Evolutionary conservation across 2,797 vertebrate species (phyloP).

Genomic region (Fistularia commersonii): DNA sequence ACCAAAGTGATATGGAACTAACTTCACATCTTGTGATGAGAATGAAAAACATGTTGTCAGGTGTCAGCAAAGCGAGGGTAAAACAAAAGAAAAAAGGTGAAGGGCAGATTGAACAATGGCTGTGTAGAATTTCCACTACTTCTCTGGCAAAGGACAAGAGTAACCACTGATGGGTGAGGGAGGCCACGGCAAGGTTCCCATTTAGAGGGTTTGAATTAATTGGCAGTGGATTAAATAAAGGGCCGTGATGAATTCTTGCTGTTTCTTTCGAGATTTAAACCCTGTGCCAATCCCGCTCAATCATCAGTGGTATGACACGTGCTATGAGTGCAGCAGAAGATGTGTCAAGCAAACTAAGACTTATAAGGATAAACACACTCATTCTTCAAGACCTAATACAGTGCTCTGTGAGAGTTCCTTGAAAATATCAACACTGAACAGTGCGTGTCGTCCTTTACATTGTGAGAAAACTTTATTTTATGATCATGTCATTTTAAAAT

Average conservation of each 20-base stretch:
- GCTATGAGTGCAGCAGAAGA: constrained; percentile 63
- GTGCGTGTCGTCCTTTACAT: constrained; percentile 52
- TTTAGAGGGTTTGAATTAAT: constrained; percentile 3
- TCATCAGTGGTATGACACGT: constrained; percentile 74
- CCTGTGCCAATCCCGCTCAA: constrained; percentile 72
- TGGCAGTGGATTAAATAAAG: constrained; percentile 8
- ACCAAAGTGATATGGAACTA: constrained; percentile 52
- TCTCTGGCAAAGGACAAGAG: constrained; percentile 61
- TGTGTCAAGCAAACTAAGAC: constrained; percentile 64
- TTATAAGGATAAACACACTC: constrained; percentile 46
- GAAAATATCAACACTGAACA: constrained; percentile 51
- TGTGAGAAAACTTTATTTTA: constrained; percentile 31
- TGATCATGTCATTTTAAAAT: constrained; percentile 53
- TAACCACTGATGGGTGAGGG: constrained; percentile 73
- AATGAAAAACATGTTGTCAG: constrained; percentile 66
- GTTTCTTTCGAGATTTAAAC: constrained; percentile 21
- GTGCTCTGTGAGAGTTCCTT: constrained; percentile 43
- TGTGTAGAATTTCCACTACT: constrained; percentile 60
- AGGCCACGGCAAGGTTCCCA: constrained; percentile 60
- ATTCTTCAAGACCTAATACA: constrained; percentile 42
- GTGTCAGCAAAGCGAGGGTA: constrained; percentile 68
- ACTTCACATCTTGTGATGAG: constrained; percentile 66
- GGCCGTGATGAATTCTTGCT: constrained; percentile 35
- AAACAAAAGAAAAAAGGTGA: constrained; percentile 53
- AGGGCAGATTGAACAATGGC: constrained; percentile 55